Evolutionary conservation across 2,113 vertebrate species (phyloP).

Genomic region (Hucho hucho): DNA sequence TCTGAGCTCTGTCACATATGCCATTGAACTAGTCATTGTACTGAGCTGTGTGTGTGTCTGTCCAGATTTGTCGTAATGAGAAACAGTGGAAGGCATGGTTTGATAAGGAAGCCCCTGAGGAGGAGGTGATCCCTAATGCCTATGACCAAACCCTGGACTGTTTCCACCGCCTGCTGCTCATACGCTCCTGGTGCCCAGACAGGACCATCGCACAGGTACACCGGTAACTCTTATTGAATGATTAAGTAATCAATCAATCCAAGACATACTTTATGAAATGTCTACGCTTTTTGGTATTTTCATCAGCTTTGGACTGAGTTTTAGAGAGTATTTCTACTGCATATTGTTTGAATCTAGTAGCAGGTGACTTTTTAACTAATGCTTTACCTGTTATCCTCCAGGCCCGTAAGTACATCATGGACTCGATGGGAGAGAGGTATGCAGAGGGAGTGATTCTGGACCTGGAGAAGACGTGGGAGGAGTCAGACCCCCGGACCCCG

Average conservation of each 20-base stretch:
- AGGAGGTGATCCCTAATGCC: constrained; percentile 83
- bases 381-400: constrained; percentile 42
- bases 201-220: constrained; percentile 81
- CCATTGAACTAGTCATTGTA: background rate
- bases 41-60: constrained; percentile 27
- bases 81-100: constrained; percentile 96
- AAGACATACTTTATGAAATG: background rate
- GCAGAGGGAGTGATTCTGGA: constrained; percentile 86
- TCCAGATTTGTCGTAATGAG: constrained; percentile 86
- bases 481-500: constrained; percentile 86
- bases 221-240: background rate
- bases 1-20: background rate
- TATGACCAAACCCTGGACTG: constrained; percentile 87
- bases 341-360: background rate
- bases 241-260: background rate
- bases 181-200: constrained; percentile 95
- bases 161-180: constrained; percentile 88
- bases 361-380: background rate
- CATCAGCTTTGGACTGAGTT: background rate
- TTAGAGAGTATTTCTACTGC: background rate
- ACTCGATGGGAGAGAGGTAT: constrained; percentile 87
- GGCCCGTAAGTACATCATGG: constrained; percentile 91
- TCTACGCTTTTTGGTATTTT: background rate
- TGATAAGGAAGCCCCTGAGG: constrained; percentile 93
- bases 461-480: constrained; percentile 91